These are phyloP conservation scores for Neoitamus cyanurus DNA, from an alignment of 2,888 invertebrate species.

Conservation along the genomic window DNA sequence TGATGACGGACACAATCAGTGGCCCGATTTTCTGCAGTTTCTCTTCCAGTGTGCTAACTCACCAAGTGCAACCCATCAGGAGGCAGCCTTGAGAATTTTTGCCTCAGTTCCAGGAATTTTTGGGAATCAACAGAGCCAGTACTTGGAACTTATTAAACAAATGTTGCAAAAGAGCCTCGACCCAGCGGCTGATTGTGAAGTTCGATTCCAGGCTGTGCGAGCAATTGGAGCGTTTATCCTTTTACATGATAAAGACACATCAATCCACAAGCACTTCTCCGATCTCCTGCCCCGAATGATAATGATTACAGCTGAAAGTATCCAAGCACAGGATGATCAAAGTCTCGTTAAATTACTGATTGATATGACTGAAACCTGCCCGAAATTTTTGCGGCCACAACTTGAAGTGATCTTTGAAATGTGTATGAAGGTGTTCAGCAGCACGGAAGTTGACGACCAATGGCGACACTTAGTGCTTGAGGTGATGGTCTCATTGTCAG, in stretches of 20 bases:
- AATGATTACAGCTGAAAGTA: constrained; percentile 79
- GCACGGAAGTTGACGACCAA: constrained; percentile 78
- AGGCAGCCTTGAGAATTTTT: constrained; percentile 94
- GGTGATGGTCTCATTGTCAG: constrained; percentile 80
- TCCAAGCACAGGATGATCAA: constrained; percentile 88
- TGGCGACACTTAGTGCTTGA: constrained; percentile 93
- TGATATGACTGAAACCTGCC: constrained; percentile 92
- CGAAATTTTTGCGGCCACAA: constrained; percentile 91
- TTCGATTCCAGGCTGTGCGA: constrained; percentile 84
- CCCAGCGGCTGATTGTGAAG: constrained; percentile 77
- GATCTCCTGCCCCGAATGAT: constrained; percentile 85
- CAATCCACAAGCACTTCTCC: constrained; percentile 86
- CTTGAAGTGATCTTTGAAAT: constrained; percentile 87
- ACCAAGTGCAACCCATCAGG: constrained; percentile 84
- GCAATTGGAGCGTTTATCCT: constrained; percentile 89
- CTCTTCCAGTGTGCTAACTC: constrained; percentile 94
- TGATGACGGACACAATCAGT: constrained; percentile 94
- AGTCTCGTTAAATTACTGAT: constrained; percentile 91
- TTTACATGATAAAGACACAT: constrained; percentile 93
- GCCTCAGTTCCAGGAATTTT: constrained; percentile 97
- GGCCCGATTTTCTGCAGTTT: constrained; percentile 96
- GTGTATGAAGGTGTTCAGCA: constrained; percentile 84
- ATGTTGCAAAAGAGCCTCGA: constrained; percentile 89
- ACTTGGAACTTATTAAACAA: constrained; percentile 92
- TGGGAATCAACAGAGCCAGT: constrained; percentile 93